Percentiles rank a stretch among this genome's conserved stretches.
phyloP scores from a whole-genome alignment of 92 coral and sea anemone genomes.

The Phenganax marumi region DNA sequence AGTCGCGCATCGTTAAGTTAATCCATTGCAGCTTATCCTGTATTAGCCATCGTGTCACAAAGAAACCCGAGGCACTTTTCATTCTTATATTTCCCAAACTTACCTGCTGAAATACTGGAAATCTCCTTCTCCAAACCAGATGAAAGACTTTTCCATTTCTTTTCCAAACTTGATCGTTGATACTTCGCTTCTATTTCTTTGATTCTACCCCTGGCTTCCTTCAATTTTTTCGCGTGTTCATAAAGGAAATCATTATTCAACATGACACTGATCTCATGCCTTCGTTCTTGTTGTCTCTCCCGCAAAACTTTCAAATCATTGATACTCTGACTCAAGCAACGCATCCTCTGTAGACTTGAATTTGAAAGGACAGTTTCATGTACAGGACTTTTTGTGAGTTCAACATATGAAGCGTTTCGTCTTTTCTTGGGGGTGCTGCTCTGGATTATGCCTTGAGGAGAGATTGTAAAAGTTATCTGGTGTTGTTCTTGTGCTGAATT shows the following conservation, averaged over 20 bases:
- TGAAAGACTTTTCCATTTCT: conserved; percentile 68
- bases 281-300: conserved; percentile 45
- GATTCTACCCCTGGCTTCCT: conserved; percentile 79
- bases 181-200: conserved; percentile 85
- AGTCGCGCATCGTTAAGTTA: too few relatives aligned
- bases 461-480: background rate
- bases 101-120: conserved; percentile 38
- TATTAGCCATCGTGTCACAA: too few relatives aligned
- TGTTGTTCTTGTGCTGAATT: too few relatives aligned
- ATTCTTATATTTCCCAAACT: background rate
- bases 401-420: conserved; percentile 27
- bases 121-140: conserved; percentile 41
- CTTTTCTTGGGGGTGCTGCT: conserved; percentile 11
- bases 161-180: conserved; percentile 17
- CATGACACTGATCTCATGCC: conserved; percentile 63
- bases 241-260: conserved; percentile 77
- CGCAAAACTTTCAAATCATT: conserved; percentile 63
- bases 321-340: conserved; percentile 66
- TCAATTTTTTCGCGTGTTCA: conserved; percentile 75
- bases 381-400: background rate
- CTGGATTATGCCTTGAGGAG: background rate
- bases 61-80: too few relatives aligned
- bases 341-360: conserved; percentile 32
- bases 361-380: background rate
- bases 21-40: too few relatives aligned